Evolutionary conservation across 2,797 vertebrate species (phyloP).

Genomic region (Brotula barbata): DNA sequence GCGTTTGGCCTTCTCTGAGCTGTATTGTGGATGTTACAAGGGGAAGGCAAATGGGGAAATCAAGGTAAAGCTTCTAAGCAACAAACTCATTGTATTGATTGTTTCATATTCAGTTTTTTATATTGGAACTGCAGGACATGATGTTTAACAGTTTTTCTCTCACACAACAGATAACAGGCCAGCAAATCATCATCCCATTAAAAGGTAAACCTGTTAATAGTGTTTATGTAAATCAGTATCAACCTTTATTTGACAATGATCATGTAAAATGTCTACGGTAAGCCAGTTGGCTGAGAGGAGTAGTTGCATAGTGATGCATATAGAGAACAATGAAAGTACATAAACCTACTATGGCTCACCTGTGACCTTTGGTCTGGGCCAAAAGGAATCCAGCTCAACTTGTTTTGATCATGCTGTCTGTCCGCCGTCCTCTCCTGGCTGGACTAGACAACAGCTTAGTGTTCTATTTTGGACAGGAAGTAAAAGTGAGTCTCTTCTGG

Average conservation of each 20-base stretch:
- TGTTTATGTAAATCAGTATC: too few species aligned
- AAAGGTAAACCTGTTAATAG: slow-evolving; percentile 76
- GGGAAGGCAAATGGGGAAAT: slow-evolving; percentile 59
- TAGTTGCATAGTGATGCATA: too few species aligned
- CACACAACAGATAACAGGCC: slow-evolving; percentile 61
- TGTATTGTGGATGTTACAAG: slow-evolving; percentile 57
- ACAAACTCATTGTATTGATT: too few species aligned
- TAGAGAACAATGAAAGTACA: too few species aligned
- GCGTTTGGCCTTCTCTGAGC: slow-evolving; percentile 46
- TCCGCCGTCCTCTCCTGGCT: slow-evolving; percentile 8
- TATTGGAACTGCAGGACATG: too few species aligned
- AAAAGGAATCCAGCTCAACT: slow-evolving; percentile 12
- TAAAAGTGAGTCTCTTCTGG: slow-evolving; percentile 20
- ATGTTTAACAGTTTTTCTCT: slow-evolving; percentile 13
- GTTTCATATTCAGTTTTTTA: too few species aligned
- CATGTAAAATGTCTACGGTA: too few species aligned
- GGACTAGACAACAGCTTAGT: slow-evolving; percentile 42
- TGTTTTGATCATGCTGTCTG: slow-evolving; percentile 45
- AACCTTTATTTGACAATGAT: too few species aligned
- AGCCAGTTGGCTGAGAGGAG: too few species aligned
- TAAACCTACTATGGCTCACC: neutral
- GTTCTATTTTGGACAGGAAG: slow-evolving; percentile 52
- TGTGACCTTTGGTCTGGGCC: slow-evolving; percentile 28
- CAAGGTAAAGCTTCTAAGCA: slow-evolving; percentile 48
- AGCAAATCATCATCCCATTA: slow-evolving; percentile 71